Evolutionary conservation across 92 coral and sea anemone species (phyloP).

Genomic region (Plumapathes pennacea): DNA sequence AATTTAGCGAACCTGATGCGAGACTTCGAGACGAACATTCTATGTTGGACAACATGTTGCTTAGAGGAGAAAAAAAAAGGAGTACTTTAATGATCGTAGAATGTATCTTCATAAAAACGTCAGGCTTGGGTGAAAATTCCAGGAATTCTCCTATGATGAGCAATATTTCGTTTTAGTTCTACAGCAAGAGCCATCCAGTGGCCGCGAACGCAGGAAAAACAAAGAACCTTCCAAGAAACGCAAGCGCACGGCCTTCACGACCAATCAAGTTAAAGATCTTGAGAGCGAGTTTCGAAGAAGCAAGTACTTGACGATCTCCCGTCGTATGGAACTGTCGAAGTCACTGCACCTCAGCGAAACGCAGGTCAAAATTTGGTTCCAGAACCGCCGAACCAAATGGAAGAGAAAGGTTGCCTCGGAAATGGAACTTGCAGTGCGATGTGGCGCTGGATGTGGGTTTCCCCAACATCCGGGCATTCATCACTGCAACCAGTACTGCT

Average conservation of each 20-base stretch:
- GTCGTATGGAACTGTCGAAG: slow-evolving; percentile 94
- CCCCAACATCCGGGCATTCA: slow-evolving; percentile 55
- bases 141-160: too few species aligned
- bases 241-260: slow-evolving; percentile 95
- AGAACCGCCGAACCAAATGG: slow-evolving; percentile 97
- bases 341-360: slow-evolving; percentile 85
- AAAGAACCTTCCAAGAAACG: slow-evolving; percentile 59
- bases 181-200: too few species aligned
- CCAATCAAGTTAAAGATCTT: slow-evolving; percentile 90
- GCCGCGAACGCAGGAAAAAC: slow-evolving; percentile 5
- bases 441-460: slow-evolving; percentile 54
- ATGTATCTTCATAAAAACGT: slow-evolving; percentile 3
- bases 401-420: slow-evolving; percentile 93
- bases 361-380: slow-evolving; percentile 99
- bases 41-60: too few species aligned
- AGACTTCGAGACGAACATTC: too few species aligned
- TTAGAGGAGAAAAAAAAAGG: too few species aligned
- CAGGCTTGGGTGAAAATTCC: too few species aligned
- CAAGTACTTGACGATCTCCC: slow-evolving; percentile 89
- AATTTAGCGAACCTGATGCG: too few species aligned
- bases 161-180: not conserved
- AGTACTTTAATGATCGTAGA: slow-evolving; percentile 3
- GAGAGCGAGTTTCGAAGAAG: slow-evolving; percentile 89
- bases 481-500: slow-evolving; percentile 7
- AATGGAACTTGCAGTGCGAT: slow-evolving; percentile 84